These are phyloP conservation scores for Mellivora capensis DNA, from an alignment of 2,113 vertebrate species.

Conservation along the genomic window DNA sequence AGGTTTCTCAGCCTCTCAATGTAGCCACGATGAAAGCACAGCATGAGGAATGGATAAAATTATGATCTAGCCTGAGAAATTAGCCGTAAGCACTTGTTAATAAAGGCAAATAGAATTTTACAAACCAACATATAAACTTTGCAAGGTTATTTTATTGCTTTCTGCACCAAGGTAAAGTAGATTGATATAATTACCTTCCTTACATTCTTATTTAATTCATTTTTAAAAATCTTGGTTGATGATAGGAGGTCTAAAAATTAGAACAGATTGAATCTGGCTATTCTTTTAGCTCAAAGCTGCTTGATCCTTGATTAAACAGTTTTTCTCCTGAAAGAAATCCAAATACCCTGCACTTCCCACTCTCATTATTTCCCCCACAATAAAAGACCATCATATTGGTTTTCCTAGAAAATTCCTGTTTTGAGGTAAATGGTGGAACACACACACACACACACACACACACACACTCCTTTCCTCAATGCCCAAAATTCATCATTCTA, in stretches of 20 bases:
- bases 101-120: conserved; percentile 82
- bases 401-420: background rate
- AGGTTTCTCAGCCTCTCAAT: conserved; percentile 63
- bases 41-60: conserved; percentile 77
- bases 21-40: conserved; percentile 67
- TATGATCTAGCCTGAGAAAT: conserved; percentile 78
- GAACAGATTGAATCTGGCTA: conserved; percentile 1
- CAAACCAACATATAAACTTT: conserved; percentile 72
- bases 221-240: conserved; percentile 42
- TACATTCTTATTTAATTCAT: conserved; percentile 69
- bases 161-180: conserved; percentile 66
- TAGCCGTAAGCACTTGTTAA: conserved; percentile 77
- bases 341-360: background rate
- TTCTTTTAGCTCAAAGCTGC: background rate
- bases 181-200: conserved; percentile 67
- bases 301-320: conserved; percentile 9
- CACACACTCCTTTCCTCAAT: background rate
- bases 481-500: background rate
- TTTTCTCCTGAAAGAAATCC: background rate
- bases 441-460: background rate
- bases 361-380: background rate
- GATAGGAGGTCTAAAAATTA: conserved; percentile 44
- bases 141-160: conserved; percentile 69
- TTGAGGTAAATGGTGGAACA: background rate
- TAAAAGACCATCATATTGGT: background rate